Evolutionary conservation across 2,888 invertebrate species (phyloP), one percentile per base, ranked within the genome.

Genomic region (Odontocerum albicorne): DNA sequence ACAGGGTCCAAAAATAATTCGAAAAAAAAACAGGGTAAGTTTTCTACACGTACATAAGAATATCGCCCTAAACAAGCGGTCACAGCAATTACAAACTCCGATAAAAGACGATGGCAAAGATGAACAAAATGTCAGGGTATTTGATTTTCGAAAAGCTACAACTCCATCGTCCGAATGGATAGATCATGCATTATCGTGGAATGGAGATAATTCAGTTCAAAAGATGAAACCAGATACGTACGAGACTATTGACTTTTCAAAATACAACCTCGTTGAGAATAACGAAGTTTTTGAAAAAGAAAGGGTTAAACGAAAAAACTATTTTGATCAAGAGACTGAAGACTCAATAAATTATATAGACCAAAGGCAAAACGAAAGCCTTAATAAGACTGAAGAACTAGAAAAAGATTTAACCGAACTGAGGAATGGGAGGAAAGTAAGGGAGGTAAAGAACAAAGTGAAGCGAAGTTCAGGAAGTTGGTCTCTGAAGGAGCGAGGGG

Each of bases 401-500:
- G 40, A 40, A 20, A 40, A 10, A 10, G 27, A 27, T 27, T 7
- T 27, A 27, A 27, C 4, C 27, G 27, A 27, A 10, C 27, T 4
- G 6, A 27, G 4, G 6, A 10, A 10, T 27, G 10, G 10, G 6
- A 27, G 27, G 27, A 10, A 27, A 27, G 27, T 10, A 27, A 38
- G 10, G n/a, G n/a, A n/a, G n/a, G n/a, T n/a, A n/a, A n/a, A n/a
- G 13, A 38, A 38, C 16, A 40, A 21, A 40, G 40, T 20, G 8
- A 42, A 35, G 21, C 7, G 50, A 10, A 43, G 43, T 10, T 44
- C 12, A 31, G 32, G 20, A n/a, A 21, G 33, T 19, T 22, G 43
- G 27, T 42, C 50, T 4, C 32, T 43, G 36, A 54, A 54, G 35
- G 57, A 57, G 22, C 42, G 57, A 2, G 53, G 39, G 13, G 45